Base-by-base conservation (phyloP, 2,113 vertebrate genomes). In the Columba livia region DNA sequence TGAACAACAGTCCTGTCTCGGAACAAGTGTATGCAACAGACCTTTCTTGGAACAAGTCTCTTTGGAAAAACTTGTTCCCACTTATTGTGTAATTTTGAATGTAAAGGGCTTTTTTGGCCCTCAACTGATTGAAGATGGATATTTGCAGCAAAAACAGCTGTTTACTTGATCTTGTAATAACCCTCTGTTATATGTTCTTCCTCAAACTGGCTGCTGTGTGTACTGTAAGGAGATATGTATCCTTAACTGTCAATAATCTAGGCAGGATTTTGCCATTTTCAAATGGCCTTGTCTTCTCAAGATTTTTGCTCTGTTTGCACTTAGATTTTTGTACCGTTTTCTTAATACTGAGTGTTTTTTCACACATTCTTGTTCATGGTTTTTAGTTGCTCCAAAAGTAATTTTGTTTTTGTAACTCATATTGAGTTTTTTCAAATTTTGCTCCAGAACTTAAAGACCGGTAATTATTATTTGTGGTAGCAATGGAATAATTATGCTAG, bases 91-190 rank as follows among this genome's bases (percentile, higher is more conserved):
- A 21, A 34, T 79, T 86, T 19, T 67, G 32, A 34, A 62, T 25
- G 15, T 57, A 69, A 42, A 16, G 6, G 0, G 0, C 1, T 11
- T 50, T 87, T 82, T 77, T 32, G 3, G 7, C 32, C 15, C n/a
- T 70, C 19, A 65, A 60, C 25, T 65, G n/a, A 44, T n/a, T 51
- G 26, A 70, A 83, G 48, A 47, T 57, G 10, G 32, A 0, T 90
- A 57, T 56, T 24, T 53, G 20, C 50, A 50, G 47, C 40, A 57
- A 65, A 80, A 89, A 57, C 8, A 74, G 4, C 9, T 54, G 4
- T 89, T 88, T 70, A 26, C 5, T 73, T 72, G 18, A 40, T 73
- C 32, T 73, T 74, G 7, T 57, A 29, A 38, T 88, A 60, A 15
- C 34, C 2, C 11, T 60, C 15, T 31, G 29, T 25, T 62, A 1